These are phyloP conservation scores for Bombus cullumanus DNA, from an alignment of 1,140 invertebrate species.

Conservation along the genomic window DNA sequence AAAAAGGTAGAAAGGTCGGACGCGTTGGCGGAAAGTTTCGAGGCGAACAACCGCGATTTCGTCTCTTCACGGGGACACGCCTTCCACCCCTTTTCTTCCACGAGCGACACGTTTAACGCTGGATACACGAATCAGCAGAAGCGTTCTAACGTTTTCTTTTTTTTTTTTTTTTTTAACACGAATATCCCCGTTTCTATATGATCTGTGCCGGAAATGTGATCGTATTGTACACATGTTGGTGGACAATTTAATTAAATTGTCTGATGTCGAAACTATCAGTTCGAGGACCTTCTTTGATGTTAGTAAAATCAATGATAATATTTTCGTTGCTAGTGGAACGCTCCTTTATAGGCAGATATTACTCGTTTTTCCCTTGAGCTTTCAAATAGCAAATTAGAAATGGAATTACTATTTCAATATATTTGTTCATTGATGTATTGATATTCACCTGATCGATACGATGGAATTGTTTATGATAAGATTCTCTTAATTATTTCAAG, in stretches of 20 bases:
- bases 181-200: neutral
- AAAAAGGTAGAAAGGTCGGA: neutral
- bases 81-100: neutral
- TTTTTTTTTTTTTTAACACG: neutral
- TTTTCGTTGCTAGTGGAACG: no score
- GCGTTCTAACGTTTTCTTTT: neutral
- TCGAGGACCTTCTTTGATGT: no score
- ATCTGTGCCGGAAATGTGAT: neutral
- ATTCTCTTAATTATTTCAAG: neutral
- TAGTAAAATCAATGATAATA: no score
- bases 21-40: neutral
- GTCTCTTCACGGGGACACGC: neutral
- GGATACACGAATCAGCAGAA: neutral
- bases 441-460: no score
- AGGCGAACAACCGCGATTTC: conserved; percentile 3
- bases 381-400: no score
- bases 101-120: neutral
- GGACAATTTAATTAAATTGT: neutral
- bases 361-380: no score
- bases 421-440: no score
- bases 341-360: no score
- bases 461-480: no score
- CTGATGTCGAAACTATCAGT: no score
- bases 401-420: no score
- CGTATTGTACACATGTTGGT: no score